Evolutionary conservation across 2,888 invertebrate genomes (phyloP), one percentile per base, ranked within the genome.

Genomic region (Microctonus brassicae): DNA sequence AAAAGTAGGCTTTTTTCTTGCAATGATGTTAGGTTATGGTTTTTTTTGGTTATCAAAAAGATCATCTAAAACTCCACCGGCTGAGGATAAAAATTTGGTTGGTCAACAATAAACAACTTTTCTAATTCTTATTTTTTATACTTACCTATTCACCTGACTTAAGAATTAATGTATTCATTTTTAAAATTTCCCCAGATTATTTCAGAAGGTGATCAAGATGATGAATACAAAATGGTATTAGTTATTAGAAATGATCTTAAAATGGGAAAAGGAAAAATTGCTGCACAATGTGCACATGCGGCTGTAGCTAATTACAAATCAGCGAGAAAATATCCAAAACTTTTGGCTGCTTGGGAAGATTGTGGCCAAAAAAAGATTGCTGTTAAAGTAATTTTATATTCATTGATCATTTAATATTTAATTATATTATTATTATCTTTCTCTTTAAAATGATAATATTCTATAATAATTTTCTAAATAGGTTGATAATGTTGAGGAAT

Each of bases 241-340:
- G 94, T 96, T 2, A 94, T 97, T 5, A 89, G 97, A 80, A 95
- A 93, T 83, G 98, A 98, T 82, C 89, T 98, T 3, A 95, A 95
- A 87, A 98, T 98, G 98, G 94, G 95, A 13, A 97, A 97, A 89
- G 96, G 98, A 0, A 98, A 98, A 89, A 93, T 96, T 52, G 97
- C 96, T 3, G 95, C 97, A 0, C 97, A 97, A 87, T 97, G 97
- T 88, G 92, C 94, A n/a, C 97, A 98, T 86, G 97, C 96, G n/a
- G 95, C 97, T 0, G 94, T 97, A 0, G 93, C 93, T 13, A 95
- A 95, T 0, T 96, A 94, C 81, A 94, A 94, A 76, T 92, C 92
- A 79, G 92, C 94, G 0, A 87, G 89, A 57, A 90, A 89, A 70
- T 91, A 93, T 77, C 93, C 93, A 0, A 90, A 91, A 63, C 87